These are phyloP conservation scores for Heliconius erato DNA, from an alignment of 2,888 invertebrate species.

Conservation along the genomic window DNA sequence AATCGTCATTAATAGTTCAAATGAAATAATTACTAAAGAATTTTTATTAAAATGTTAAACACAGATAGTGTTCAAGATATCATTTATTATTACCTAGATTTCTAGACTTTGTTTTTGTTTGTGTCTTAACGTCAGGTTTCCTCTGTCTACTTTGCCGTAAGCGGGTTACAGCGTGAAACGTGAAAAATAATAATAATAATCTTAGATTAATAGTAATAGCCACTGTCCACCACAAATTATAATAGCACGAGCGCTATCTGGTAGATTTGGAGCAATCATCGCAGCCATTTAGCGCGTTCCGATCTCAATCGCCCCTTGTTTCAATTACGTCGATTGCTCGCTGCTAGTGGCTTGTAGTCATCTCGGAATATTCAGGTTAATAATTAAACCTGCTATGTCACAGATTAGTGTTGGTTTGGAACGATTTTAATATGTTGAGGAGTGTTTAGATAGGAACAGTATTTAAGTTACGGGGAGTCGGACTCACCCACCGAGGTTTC, in stretches of 20 bases:
- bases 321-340: slow-evolving; percentile 41
- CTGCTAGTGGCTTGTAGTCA: slow-evolving; percentile 21
- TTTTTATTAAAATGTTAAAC: too few species aligned
- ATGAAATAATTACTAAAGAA: too few species aligned
- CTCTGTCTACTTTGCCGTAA: too few species aligned
- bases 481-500: too few species aligned
- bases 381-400: slow-evolving; percentile 4
- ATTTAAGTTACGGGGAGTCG: not conserved
- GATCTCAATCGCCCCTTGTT: slow-evolving; percentile 37
- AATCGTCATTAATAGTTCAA: too few species aligned
- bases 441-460: not conserved
- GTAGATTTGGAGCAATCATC: slow-evolving; percentile 41
- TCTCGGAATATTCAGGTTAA: not conserved
- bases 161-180: too few species aligned
- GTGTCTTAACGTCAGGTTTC: too few species aligned
- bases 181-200: too few species aligned
- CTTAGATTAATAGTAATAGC: not conserved
- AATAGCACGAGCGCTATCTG: slow-evolving; percentile 12
- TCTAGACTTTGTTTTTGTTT: too few species aligned
- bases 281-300: slow-evolving; percentile 39
- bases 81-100: too few species aligned
- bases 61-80: too few species aligned
- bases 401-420: not conserved
- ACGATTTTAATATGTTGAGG: not conserved
- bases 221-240: slow-evolving; percentile 11